Conservation (phyloP, 2,113 vertebrate species). For the Neotragus moschatus region DNA sequence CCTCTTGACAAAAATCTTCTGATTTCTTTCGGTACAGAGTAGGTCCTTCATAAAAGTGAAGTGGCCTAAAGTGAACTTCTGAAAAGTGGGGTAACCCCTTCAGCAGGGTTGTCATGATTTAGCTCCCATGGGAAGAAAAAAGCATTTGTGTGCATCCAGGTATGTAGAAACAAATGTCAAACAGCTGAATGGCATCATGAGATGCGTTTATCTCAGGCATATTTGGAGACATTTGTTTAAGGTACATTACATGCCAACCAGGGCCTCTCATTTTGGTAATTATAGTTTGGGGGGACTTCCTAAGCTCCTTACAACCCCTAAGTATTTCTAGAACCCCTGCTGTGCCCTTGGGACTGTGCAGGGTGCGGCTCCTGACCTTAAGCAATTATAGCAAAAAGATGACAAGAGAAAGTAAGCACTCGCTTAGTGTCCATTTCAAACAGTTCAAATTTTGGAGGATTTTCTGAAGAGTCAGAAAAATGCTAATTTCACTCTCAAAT, state of each 20-base stretch:
- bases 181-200: neutral
- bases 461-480: neutral
- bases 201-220: neutral
- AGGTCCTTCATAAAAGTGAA: neutral
- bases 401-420: neutral
- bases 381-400: neutral
- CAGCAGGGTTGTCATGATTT: neutral
- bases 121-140: neutral
- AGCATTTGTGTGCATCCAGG: neutral
- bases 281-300: neutral
- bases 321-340: neutral
- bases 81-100: neutral
- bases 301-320: neutral
- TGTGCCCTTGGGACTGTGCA: neutral
- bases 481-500: constrained; percentile 17
- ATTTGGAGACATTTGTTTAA: neutral
- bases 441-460: neutral
- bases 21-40: neutral
- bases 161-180: neutral
- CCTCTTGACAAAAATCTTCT: neutral
- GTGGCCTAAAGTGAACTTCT: neutral
- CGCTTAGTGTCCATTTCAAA: neutral
- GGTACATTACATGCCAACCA: neutral
- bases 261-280: neutral
- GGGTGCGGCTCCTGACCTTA: neutral